Conservation (phyloP, 2,888 invertebrate genomes). For the Pediacus dermestoides region DNA sequence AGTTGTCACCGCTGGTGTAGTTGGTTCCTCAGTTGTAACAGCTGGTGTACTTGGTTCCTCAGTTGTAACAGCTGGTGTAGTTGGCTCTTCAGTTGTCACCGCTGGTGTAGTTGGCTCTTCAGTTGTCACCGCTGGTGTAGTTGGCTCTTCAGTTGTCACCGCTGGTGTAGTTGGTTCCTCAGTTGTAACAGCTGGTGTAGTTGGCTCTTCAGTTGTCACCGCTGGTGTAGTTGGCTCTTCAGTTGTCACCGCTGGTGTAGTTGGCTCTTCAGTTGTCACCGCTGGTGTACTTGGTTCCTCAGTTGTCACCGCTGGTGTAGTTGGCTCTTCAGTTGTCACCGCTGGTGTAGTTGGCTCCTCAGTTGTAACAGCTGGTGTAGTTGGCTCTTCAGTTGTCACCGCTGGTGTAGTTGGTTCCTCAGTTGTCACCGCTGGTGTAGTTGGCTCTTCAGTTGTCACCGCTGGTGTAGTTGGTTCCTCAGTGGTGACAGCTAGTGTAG, state of each 20-base stretch:
- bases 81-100: conserved; percentile 16
- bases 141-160: conserved; percentile 6
- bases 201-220: conserved; percentile 37
- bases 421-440: conserved; percentile 6
- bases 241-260: conserved; percentile 16
- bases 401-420: not conserved
- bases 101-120: not conserved
- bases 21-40: conserved; percentile 26
- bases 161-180: conserved; percentile 11
- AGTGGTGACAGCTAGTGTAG: conserved; percentile 30
- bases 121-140: conserved; percentile 6
- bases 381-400: conserved; percentile 16
- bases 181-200: conserved; percentile 30
- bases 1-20: conserved; percentile 1
- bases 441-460: conserved; percentile 6
- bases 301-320: conserved; percentile 1
- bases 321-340: conserved; percentile 26
- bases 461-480: conserved; percentile 11
- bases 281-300: conserved; percentile 6
- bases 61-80: conserved; percentile 1
- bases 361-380: conserved; percentile 1
- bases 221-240: not conserved
- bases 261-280: not conserved
- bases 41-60: conserved; percentile 43
- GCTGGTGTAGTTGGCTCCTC: conserved; percentile 43